phyloP scores from a whole-genome alignment of 2,113 vertebrate genomes.

The Myotis lucifugus region DNA sequence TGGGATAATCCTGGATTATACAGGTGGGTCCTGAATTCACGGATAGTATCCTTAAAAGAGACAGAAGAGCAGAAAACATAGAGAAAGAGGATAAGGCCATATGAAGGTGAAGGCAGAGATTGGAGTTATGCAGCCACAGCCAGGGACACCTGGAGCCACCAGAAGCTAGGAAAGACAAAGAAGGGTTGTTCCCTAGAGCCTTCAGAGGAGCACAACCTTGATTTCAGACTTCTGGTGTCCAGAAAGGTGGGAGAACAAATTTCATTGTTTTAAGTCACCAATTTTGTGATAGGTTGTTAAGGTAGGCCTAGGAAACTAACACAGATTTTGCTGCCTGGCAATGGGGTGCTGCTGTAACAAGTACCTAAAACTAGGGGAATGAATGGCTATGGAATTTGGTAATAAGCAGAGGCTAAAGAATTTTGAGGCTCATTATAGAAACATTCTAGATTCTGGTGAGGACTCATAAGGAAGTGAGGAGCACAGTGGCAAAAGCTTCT shows the following conservation, averaged over 20 bases:
- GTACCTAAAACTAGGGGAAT: background rate
- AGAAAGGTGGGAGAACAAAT: background rate
- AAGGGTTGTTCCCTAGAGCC: background rate
- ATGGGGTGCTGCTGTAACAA: background rate
- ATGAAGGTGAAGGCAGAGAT: background rate
- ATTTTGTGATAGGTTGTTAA: background rate
- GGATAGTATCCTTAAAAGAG: background rate
- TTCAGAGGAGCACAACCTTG: background rate
- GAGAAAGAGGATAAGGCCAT: background rate
- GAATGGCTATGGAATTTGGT: background rate
- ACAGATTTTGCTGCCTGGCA: background rate
- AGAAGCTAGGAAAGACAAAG: background rate
- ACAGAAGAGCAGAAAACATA: background rate
- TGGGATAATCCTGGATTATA: background rate
- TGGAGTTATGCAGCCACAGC: background rate
- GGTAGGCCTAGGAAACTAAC: background rate
- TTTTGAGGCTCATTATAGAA: background rate
- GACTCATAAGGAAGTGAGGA: background rate
- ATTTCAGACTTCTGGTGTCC: background rate
- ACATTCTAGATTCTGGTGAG: background rate
- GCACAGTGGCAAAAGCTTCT: background rate
- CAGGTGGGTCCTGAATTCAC: background rate
- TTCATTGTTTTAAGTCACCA: background rate
- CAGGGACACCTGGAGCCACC: background rate
- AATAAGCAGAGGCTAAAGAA: background rate